Evolutionary conservation across 2,797 vertebrate genomes (phyloP).

Genomic region (Argya squamiceps): DNA sequence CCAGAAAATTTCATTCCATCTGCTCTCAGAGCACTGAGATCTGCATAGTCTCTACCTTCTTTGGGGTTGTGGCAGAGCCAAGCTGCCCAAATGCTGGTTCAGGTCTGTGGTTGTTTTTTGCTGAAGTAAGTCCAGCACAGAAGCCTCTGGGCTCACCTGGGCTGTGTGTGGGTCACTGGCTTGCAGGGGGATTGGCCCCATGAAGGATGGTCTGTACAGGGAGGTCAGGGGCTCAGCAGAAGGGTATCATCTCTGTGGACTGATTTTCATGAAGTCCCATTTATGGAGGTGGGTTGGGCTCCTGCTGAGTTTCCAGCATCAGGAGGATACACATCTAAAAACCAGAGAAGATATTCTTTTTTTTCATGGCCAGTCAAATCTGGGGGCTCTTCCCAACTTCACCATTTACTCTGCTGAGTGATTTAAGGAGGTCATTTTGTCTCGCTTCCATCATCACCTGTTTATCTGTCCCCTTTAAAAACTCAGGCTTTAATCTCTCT

Average conservation of each 20-base stretch:
- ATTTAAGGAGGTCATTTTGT: background rate
- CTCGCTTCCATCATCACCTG: fast-evolving
- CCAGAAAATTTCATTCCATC: no score
- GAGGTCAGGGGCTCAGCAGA: background rate
- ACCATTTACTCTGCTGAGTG: background rate
- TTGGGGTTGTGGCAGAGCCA: background rate
- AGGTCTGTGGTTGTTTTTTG: background rate
- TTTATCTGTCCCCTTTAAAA: background rate
- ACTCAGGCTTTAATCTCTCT: background rate
- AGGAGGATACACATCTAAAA: background rate
- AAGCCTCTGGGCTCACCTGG: background rate
- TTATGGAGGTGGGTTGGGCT: background rate
- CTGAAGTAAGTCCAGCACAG: background rate
- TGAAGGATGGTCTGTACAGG: background rate
- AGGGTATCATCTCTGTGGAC: background rate
- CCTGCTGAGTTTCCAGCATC: background rate
- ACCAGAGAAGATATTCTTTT: background rate
- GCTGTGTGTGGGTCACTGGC: background rate
- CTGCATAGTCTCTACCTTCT: no score
- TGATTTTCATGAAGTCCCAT: background rate
- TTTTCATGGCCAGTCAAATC: background rate
- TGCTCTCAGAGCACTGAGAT: no score
- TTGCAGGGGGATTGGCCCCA: background rate
- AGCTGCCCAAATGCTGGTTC: background rate
- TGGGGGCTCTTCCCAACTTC: background rate